phyloP scores from a whole-genome alignment of 2,888 invertebrate species.

The Andrena camellia region DNA sequence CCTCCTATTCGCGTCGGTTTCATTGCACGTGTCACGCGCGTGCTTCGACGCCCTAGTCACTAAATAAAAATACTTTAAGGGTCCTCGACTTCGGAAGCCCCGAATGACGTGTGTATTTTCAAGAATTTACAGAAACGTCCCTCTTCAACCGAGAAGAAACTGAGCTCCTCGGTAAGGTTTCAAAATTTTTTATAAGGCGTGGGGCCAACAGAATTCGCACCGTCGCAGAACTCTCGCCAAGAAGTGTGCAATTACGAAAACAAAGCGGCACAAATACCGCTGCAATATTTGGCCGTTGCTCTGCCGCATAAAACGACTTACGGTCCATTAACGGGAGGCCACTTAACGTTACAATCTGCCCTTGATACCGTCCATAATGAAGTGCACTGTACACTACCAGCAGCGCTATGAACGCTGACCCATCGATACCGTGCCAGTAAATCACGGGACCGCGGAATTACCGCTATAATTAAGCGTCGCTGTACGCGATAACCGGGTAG shows the following conservation, averaged over 20 bases:
- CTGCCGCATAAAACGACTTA: conserved; percentile 40
- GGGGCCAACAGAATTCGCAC: not conserved
- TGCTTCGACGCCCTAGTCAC: not conserved
- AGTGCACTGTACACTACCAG: conserved; percentile 24
- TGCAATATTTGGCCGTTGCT: conserved; percentile 10
- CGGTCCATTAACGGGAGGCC: conserved; percentile 50
- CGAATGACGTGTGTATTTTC: too few relatives aligned
- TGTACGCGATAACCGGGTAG: not conserved
- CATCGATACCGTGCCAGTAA: conserved; percentile 43
- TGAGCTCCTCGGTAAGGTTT: too few relatives aligned
- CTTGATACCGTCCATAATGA: conserved; percentile 52
- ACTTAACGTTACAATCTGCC: conserved; percentile 50
- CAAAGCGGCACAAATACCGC: conserved; percentile 6
- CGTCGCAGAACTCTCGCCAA: not conserved
- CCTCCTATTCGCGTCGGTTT: not conserved
- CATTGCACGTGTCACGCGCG: not conserved
- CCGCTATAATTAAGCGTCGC: conserved; percentile 30
- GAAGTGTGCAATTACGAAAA: conserved; percentile 4
- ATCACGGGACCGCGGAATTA: conserved; percentile 39
- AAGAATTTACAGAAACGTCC: too few relatives aligned
- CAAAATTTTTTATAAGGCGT: not conserved
- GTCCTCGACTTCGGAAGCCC: not conserved
- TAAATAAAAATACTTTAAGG: not conserved
- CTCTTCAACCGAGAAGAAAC: too few relatives aligned
- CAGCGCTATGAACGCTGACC: not conserved